Evolutionary conservation across 1,140 invertebrate species (phyloP).

Genomic region (Papilio helenus): DNA sequence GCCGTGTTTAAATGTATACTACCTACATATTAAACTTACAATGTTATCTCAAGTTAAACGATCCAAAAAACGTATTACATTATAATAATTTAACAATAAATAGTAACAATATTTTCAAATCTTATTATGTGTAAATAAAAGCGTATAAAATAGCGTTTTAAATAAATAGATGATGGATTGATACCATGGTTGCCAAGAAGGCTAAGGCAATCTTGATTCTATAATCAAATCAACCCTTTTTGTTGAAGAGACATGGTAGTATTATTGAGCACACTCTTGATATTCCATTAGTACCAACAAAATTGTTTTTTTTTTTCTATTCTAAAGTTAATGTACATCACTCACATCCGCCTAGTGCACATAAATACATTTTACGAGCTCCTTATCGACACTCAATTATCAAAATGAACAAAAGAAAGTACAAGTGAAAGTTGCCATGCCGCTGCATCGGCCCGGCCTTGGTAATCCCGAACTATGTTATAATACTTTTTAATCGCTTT

Average conservation of each 20-base stretch:
- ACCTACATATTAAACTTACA: conserved; percentile 3
- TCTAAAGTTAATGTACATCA: too few relatives aligned
- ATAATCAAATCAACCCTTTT: not conserved
- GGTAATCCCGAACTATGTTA: not conserved
- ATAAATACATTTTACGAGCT: conserved; percentile 49
- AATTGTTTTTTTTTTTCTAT: not conserved
- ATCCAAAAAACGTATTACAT: not conserved
- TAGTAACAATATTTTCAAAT: not conserved
- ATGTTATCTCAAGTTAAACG: conserved; percentile 18
- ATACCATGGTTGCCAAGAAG: too few relatives aligned
- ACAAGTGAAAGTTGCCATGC: conserved; percentile 14
- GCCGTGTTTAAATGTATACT: not conserved
- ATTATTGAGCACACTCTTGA: not conserved
- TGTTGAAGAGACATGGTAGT: not conserved
- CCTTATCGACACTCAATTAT: conserved; percentile 54
- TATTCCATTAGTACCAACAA: too few relatives aligned
- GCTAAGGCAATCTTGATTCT: not conserved
- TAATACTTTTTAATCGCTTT: not conserved
- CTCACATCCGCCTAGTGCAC: not conserved
- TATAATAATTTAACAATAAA: not conserved
- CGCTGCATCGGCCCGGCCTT: not conserved
- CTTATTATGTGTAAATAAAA: too few relatives aligned
- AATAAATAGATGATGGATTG: too few relatives aligned
- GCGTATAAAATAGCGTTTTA: too few relatives aligned
- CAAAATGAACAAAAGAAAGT: conserved; percentile 51